Conservation (phyloP, 2,888 invertebrate species). For the Nineta flava region DNA sequence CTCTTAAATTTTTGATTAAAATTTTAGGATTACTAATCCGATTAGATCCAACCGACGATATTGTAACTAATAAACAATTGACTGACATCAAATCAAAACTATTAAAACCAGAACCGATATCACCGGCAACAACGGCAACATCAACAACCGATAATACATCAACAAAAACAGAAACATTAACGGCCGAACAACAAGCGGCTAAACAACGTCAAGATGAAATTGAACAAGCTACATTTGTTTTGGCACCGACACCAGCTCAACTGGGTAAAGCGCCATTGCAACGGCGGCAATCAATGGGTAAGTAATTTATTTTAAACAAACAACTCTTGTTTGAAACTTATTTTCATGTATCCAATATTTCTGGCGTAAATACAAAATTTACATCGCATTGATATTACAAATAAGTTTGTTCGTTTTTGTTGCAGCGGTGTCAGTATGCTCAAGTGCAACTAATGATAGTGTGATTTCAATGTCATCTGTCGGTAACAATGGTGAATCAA, state of each 20-base stretch:
- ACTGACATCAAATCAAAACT: neutral
- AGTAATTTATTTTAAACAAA: slow-evolving; percentile 12
- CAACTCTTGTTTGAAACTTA: slow-evolving; percentile 1
- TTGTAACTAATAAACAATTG: neutral
- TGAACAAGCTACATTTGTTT: slow-evolving; percentile 36
- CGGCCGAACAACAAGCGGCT: neutral
- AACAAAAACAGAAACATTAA: neutral
- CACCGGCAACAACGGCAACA: neutral
- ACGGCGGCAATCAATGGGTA: slow-evolving; percentile 72
- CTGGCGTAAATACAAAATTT: too few relatives aligned
- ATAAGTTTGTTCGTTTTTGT: neutral
- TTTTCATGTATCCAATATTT: too few relatives aligned
- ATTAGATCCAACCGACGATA: neutral
- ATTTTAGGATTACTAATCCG: neutral
- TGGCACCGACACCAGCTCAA: slow-evolving; percentile 90
- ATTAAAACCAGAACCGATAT: neutral
- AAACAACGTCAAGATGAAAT: slow-evolving; percentile 20
- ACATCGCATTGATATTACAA: too few relatives aligned
- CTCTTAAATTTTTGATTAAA: too few relatives aligned
- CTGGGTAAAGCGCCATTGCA: slow-evolving; percentile 79
- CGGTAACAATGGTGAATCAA: neutral
- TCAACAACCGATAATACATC: neutral
- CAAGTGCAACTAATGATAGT: slow-evolving; percentile 1
- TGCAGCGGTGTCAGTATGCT: neutral
- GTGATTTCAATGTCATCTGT: slow-evolving; percentile 5